Conservation (phyloP, 2,113 vertebrate species). For the Alouatta palliata region DNA sequence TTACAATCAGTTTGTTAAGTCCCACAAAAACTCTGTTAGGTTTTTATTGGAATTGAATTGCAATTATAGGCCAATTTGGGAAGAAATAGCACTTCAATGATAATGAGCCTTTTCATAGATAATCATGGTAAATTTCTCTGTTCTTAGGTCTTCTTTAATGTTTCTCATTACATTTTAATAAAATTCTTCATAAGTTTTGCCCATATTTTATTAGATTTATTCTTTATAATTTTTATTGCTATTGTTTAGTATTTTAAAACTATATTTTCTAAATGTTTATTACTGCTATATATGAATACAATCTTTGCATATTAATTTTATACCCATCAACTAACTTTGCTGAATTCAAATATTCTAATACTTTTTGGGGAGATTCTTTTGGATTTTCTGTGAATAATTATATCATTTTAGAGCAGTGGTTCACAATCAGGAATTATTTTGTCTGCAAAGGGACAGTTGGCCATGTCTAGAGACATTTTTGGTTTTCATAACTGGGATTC, state of each 20-base stretch:
- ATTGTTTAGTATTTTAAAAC: background rate
- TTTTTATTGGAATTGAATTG: background rate
- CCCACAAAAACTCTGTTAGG: background rate
- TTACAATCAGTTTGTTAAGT: background rate
- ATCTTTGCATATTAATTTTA: background rate
- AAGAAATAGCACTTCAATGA: background rate
- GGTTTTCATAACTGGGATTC: background rate
- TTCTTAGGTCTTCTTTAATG: background rate
- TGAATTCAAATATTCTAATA: background rate
- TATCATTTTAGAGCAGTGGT: background rate
- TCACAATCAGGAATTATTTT: background rate
- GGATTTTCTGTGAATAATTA: background rate
- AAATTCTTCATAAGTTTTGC: background rate
- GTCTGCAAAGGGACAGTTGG: background rate
- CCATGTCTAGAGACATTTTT: background rate
- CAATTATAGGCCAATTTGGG: background rate
- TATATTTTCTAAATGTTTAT: constrained; percentile 10
- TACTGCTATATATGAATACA: background rate
- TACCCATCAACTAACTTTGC: background rate
- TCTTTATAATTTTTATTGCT: background rate
- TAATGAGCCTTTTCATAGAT: background rate
- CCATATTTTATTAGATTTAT: background rate
- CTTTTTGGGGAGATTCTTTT: background rate
- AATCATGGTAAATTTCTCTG: background rate
- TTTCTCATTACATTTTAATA: background rate